phyloP scores from a whole-genome alignment of 2,888 invertebrate species.

The Cataglyphis albicans region DNA sequence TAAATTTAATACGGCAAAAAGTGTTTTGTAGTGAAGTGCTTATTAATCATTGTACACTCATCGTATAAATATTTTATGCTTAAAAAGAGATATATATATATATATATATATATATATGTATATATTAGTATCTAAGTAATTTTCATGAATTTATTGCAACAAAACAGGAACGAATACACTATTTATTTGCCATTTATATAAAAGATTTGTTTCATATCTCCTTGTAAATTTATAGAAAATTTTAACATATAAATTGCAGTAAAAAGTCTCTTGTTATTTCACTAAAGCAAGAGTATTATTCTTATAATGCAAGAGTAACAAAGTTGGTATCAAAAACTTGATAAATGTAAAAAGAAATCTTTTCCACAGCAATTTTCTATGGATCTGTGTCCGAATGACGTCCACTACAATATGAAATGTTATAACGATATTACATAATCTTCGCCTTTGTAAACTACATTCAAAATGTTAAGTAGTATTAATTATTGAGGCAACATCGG shows the following conservation, averaged over 20 bases:
- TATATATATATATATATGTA: neutral
- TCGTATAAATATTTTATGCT: conserved; percentile 68
- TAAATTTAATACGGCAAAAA: conserved; percentile 40
- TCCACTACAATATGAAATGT: conserved; percentile 53
- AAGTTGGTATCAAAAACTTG: conserved; percentile 58
- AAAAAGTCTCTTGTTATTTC: conserved; percentile 54
- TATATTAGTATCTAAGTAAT: conserved; percentile 59
- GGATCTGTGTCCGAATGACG: conserved; percentile 32
- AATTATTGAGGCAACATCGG: conserved; percentile 71
- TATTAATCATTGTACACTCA: conserved; percentile 32
- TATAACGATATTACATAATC: conserved; percentile 64
- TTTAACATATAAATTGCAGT: conserved; percentile 63
- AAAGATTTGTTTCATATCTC: conserved; percentile 60
- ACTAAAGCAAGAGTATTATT: conserved; percentile 18
- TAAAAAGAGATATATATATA: conserved; percentile 56
- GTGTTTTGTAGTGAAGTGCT: conserved; percentile 35
- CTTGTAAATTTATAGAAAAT: conserved; percentile 56
- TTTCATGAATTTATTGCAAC: conserved; percentile 57
- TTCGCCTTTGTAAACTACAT: conserved; percentile 64
- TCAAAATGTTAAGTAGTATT: conserved; percentile 67
- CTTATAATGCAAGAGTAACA: conserved; percentile 55
- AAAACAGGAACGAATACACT: conserved; percentile 26
- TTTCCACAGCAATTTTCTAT: conserved; percentile 30
- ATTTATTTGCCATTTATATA: conserved; percentile 50
- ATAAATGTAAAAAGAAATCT: conserved; percentile 58